These are phyloP conservation scores for Phaethon lepturus DNA, from an alignment of 2,113 vertebrate species.

Conservation along the genomic window DNA sequence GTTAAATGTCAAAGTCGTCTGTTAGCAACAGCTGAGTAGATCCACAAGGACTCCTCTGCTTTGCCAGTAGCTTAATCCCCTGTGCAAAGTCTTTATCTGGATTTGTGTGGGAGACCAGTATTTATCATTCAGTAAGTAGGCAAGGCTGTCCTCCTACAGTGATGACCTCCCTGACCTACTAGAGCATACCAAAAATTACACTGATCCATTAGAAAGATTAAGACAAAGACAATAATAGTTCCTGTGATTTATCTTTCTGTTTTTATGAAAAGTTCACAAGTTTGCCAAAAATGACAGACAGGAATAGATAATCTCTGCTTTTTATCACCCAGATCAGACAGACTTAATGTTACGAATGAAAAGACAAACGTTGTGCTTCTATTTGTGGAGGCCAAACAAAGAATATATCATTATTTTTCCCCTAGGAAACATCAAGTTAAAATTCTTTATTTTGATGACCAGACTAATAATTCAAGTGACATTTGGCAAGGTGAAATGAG, in stretches of 20 bases:
- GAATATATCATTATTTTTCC: not conserved
- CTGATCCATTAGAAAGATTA: constrained; percentile 64
- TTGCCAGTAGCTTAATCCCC: not conserved
- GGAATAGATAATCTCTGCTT: constrained; percentile 56
- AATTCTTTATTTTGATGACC: not conserved
- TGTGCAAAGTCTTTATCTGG: constrained; percentile 2
- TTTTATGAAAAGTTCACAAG: constrained; percentile 61
- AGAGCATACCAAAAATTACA: constrained; percentile 43
- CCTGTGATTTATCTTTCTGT: constrained; percentile 51
- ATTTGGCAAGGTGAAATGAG: constrained; percentile 18
- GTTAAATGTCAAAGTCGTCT: not conserved
- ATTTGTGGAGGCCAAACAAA: not conserved
- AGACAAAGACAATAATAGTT: constrained; percentile 59
- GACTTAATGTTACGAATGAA: constrained; percentile 36
- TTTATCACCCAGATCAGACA: constrained; percentile 62
- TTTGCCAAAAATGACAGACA: constrained; percentile 53
- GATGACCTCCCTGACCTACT: constrained; percentile 3
- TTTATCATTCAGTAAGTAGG: constrained; percentile 37
- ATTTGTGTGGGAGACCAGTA: not conserved
- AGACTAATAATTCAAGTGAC: constrained; percentile 24
- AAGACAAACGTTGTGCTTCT: constrained; percentile 43
- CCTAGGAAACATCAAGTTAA: not conserved
- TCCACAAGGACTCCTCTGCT: not conserved
- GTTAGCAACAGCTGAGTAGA: not conserved
- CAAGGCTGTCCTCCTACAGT: not conserved